Conservation (phyloP, 2,797 vertebrate species). For the Glyptemys insculpta region DNA sequence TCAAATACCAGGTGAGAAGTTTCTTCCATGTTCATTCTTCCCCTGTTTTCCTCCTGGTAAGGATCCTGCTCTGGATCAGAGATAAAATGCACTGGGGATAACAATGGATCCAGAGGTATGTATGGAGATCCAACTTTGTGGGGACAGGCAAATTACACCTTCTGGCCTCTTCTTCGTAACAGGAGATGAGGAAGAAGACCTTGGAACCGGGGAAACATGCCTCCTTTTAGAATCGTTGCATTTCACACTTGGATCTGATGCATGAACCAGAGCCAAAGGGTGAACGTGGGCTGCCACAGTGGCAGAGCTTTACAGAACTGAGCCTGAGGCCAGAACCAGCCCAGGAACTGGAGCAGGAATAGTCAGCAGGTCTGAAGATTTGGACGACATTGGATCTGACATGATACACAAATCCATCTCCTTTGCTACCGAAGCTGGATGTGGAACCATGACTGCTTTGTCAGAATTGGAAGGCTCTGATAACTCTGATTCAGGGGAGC, state of each 20-base stretch:
- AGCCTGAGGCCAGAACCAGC: background rate
- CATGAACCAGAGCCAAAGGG: background rate
- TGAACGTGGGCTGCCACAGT: background rate
- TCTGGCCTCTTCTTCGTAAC: background rate
- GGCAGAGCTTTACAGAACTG: background rate
- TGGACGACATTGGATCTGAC: background rate
- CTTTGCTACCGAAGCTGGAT: background rate
- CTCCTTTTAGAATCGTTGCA: background rate
- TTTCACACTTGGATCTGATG: background rate
- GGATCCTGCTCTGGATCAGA: background rate
- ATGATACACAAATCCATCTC: background rate
- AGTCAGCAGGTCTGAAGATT: background rate
- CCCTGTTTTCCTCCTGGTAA: background rate
- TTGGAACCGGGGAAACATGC: background rate
- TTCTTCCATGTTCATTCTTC: background rate
- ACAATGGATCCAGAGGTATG: background rate
- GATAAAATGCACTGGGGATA: background rate
- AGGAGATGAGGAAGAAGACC: background rate
- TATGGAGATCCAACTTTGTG: background rate
- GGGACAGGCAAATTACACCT: background rate
- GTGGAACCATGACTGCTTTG: background rate
- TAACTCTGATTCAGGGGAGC: background rate
- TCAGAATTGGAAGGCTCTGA: background rate
- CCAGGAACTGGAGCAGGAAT: background rate
- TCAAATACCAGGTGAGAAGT: background rate